phyloP scores from a whole-genome alignment of 2,113 vertebrate species.

The Takifugu bimaculatus region DNA sequence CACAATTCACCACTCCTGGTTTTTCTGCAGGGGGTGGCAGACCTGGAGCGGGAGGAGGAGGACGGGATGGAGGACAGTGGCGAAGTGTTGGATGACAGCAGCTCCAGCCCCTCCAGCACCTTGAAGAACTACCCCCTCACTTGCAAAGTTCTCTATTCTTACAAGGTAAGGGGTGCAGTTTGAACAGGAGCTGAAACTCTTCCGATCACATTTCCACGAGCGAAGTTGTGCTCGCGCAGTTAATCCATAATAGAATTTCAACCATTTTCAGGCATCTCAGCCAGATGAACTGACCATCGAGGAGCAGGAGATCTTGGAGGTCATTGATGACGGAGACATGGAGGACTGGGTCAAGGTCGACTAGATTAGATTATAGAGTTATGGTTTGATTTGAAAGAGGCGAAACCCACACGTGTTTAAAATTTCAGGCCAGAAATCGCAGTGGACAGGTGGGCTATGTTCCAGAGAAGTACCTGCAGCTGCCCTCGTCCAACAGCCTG shows the following conservation, averaged over 20 bases:
- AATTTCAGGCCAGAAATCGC: constrained; percentile 87
- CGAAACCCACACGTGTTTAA: background rate
- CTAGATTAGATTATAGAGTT: background rate
- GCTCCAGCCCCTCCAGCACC: constrained; percentile 95
- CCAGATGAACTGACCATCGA: constrained; percentile 97
- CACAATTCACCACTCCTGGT: background rate
- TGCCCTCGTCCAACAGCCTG: constrained; percentile 92
- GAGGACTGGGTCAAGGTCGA: constrained; percentile 99
- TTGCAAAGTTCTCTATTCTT: constrained; percentile 97
- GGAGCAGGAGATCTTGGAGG: constrained; percentile 94
- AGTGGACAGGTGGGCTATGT: constrained; percentile 91
- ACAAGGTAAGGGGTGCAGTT: constrained; percentile 79
- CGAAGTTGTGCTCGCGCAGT: too few relatives aligned
- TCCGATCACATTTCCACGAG: background rate
- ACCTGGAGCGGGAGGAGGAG: constrained; percentile 87
- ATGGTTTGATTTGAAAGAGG: background rate
- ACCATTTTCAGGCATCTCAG: constrained; percentile 82
- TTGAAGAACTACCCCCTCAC: constrained; percentile 94
- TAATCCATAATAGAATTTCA: too few relatives aligned
- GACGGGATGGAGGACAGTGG: constrained; percentile 94
- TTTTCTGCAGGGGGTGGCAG: constrained; percentile 76
- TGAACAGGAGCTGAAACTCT: background rate
- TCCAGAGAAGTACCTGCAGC: constrained; percentile 96
- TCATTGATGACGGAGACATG: constrained; percentile 99
- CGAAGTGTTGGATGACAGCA: constrained; percentile 94